Evolutionary conservation across 2,113 vertebrate genomes (phyloP), one percentile per base, ranked within the genome.

Genomic region (Sphyrna mokarran): DNA sequence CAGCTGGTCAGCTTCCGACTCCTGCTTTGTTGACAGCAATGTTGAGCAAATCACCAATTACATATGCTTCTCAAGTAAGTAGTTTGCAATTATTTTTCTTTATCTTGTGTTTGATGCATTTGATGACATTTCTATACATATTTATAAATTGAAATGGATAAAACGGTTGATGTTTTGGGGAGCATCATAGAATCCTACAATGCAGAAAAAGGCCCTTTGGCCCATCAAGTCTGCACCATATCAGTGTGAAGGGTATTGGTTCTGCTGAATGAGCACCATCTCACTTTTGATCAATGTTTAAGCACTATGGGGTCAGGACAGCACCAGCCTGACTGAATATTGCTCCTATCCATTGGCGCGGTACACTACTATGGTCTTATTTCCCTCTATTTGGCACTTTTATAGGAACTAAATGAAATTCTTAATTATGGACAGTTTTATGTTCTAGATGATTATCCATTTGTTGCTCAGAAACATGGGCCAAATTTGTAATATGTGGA

Each of bases 11-110:
- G 83, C 97, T 98, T 37, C 98, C 97, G 3, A 98, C 98, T 85
- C 96, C 98, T 13, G 96, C 96, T 13, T 96, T 98, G 61, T 98
- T 97, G 97, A 97, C 97, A 0, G 98, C 98, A 96, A 99, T 99
- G 99, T 97, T 99, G 86, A 96, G 96, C 93, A 98, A 98, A 96
- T 99, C 99, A 0, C 99, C 99, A 11, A 98, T 99, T 29, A 97
- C 97, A 96, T 97, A 98, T 0, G 94, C 98, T 0, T 22, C 97
- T 96, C 97, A 96, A 97, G 99, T 99, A 96, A 3, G 37, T 61
- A 29, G 11, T 22, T 20, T 37, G n/a, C n/a, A 48, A 54, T 94
- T 76, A 8, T 78, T 96, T 26, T 66, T 18, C 14, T 22, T 22
- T 66, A n/a, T 6, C 61, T 6, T 89, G 89, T 48, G 8, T 29